Evolutionary conservation across 2,113 vertebrate genomes (phyloP).

Genomic region (Chamaetylas fuelleborni): DNA sequence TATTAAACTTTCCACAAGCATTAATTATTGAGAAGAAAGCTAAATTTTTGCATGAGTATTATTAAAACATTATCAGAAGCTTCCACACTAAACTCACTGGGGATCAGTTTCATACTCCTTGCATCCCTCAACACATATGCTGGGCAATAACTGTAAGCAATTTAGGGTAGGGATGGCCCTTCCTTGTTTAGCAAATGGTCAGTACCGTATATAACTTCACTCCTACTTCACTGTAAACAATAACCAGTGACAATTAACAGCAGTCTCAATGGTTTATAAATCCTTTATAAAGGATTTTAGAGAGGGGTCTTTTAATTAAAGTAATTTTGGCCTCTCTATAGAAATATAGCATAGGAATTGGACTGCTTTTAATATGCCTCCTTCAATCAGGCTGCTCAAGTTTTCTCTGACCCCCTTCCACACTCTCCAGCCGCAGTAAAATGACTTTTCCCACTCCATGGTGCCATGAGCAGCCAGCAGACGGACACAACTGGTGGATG

Average conservation of each 20-base stretch:
- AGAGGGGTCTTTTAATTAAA: neutral
- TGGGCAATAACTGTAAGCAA: neutral
- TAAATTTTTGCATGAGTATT: neutral
- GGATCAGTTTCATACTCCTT: neutral
- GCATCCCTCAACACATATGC: neutral
- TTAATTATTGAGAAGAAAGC: slow-evolving; percentile 20
- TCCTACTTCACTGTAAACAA: neutral
- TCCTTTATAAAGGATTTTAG: neutral
- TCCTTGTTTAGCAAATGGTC: neutral
- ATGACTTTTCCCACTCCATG: neutral
- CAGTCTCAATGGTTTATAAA: neutral
- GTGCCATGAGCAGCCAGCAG: neutral
- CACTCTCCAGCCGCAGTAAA: neutral
- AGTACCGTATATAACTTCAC: neutral
- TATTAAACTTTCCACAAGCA: neutral
- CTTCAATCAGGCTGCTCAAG: neutral
- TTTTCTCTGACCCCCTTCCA: neutral
- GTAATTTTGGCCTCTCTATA: neutral
- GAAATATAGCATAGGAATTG: neutral
- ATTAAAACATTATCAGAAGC: slow-evolving; percentile 15
- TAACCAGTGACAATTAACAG: neutral
- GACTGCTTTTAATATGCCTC: neutral
- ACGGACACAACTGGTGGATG: neutral
- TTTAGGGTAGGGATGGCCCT: neutral
- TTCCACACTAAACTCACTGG: neutral